Conservation (phyloP, 2,113 vertebrate species). For the Nerophis lumbriciformis region DNA sequence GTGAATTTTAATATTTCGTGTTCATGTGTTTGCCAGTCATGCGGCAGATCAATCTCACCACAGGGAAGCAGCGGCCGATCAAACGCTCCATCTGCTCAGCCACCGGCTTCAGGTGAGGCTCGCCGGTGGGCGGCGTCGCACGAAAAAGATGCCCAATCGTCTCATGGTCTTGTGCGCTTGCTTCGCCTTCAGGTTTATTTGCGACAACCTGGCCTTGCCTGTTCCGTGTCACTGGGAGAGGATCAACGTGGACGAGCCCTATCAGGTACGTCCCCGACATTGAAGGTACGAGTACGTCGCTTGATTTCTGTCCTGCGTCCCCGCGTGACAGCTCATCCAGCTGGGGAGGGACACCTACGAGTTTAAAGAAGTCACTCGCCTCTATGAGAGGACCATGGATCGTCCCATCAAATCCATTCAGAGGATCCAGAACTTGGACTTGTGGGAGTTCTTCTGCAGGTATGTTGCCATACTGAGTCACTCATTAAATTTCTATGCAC, state of each 20-base stretch:
- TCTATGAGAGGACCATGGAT: slow-evolving; percentile 90
- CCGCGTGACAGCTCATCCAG: slow-evolving; percentile 64
- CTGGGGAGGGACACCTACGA: slow-evolving; percentile 87
- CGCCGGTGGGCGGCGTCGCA: background rate
- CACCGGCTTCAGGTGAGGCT: slow-evolving; percentile 86
- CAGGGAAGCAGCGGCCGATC: slow-evolving; percentile 87
- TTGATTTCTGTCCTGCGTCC: background rate
- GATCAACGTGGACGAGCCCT: slow-evolving; percentile 86
- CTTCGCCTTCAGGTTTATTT: slow-evolving; percentile 81
- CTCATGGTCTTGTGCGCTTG: slow-evolving; percentile 7
- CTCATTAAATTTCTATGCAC: too few species aligned
- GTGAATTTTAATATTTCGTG: background rate
- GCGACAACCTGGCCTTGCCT: slow-evolving; percentile 89
- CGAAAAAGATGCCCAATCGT: background rate
- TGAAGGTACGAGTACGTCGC: background rate
- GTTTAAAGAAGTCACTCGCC: slow-evolving; percentile 86
- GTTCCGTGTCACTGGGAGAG: slow-evolving; percentile 92
- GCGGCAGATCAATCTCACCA: slow-evolving; percentile 89
- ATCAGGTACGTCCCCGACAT: slow-evolving; percentile 74
- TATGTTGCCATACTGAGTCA: slow-evolving; percentile 41
- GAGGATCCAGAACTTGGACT: slow-evolving; percentile 93
- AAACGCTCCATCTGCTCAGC: slow-evolving; percentile 88
- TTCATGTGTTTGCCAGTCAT: slow-evolving; percentile 70
- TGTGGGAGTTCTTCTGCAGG: slow-evolving; percentile 99
- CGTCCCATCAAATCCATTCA: slow-evolving; percentile 88